phyloP scores from a whole-genome alignment of 2,888 invertebrate genomes.

The Anaspis maculata region DNA sequence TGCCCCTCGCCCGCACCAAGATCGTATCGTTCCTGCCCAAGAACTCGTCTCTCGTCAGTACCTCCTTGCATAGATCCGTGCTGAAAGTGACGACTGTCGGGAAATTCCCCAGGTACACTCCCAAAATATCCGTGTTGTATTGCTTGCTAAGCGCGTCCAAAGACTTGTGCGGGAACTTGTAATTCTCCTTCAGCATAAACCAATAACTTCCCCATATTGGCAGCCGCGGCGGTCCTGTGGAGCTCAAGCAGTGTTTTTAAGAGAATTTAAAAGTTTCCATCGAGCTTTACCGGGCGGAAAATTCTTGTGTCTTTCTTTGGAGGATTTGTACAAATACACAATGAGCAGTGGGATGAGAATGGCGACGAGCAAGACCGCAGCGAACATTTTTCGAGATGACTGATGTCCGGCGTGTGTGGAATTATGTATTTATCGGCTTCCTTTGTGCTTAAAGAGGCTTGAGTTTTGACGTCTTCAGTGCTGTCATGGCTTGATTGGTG shows the following conservation, averaged over 20 bases:
- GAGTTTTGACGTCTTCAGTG: too few relatives aligned
- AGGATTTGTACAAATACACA: too few relatives aligned
- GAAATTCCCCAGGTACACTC: constrained; percentile 47
- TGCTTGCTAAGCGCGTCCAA: constrained; percentile 45
- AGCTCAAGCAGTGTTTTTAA: too few relatives aligned
- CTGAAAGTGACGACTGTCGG: constrained; percentile 48
- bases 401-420: too few relatives aligned
- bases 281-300: constrained; percentile 42
- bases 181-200: constrained; percentile 47
- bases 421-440: too few relatives aligned
- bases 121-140: constrained; percentile 54
- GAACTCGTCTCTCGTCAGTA: constrained; percentile 51
- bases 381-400: too few relatives aligned
- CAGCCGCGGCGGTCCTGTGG: constrained; percentile 52
- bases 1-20: constrained; percentile 46
- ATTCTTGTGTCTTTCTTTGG: too few relatives aligned
- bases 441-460: too few relatives aligned
- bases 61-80: constrained; percentile 48
- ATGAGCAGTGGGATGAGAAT: too few relatives aligned
- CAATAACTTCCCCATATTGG: constrained; percentile 57
- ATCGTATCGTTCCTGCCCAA: constrained; percentile 52
- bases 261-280: too few relatives aligned
- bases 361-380: too few relatives aligned
- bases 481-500: too few relatives aligned
- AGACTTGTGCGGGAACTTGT: constrained; percentile 46